phyloP scores from a whole-genome alignment of 2,113 vertebrate species.

The Thinocorus orbignyianus region DNA sequence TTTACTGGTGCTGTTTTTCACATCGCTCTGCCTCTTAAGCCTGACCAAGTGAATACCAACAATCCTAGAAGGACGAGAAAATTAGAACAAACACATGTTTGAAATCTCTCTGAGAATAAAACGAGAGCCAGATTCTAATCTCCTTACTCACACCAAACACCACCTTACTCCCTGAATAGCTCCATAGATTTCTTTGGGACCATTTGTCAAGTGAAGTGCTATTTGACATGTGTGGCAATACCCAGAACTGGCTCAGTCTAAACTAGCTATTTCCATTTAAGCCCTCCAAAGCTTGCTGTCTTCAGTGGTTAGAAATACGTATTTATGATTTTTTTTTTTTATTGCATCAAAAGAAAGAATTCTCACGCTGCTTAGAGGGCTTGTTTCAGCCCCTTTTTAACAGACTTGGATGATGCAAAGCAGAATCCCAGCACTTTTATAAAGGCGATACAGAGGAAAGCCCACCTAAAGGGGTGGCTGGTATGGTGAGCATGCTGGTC shows the following conservation, averaged over 20 bases:
- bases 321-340: background rate
- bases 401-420: background rate
- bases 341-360: background rate
- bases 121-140: conserved; percentile 16
- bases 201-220: conserved; percentile 51
- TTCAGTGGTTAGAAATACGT: conserved; percentile 30
- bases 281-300: conserved; percentile 34
- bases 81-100: conserved; percentile 38
- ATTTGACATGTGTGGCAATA: conserved; percentile 15
- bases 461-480: background rate
- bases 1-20: conserved; percentile 33
- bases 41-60: background rate
- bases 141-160: conserved; percentile 36
- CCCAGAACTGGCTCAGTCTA: conserved; percentile 18
- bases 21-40: background rate
- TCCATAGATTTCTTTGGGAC: conserved; percentile 33
- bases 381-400: background rate
- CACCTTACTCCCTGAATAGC: background rate
- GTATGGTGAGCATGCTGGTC: background rate
- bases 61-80: conserved; percentile 29
- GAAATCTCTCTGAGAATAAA: conserved; percentile 46
- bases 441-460: background rate
- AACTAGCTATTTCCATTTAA: conserved; percentile 52
- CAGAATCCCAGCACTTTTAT: background rate
- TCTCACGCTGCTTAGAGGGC: background rate